phyloP scores from a whole-genome alignment of 2,888 invertebrate species.

The Carabus problematicus region DNA sequence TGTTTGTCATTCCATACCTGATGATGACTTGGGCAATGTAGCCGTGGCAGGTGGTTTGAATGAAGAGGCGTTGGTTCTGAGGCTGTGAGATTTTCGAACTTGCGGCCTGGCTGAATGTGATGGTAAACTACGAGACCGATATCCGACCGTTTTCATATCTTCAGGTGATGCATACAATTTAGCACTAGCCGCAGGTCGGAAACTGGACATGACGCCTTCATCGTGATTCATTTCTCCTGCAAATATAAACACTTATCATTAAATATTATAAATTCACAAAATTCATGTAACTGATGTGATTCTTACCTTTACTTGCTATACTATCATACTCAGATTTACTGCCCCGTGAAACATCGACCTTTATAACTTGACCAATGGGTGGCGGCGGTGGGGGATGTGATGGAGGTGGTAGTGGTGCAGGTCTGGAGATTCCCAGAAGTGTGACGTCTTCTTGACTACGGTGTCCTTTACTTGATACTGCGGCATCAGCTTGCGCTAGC shows the following conservation, averaged over 20 bases:
- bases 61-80: slow-evolving; percentile 61
- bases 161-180: slow-evolving; percentile 90
- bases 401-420: slow-evolving; percentile 74
- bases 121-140: slow-evolving; percentile 64
- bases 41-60: slow-evolving; percentile 61
- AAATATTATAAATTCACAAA: background rate
- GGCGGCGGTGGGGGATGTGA: slow-evolving; percentile 85
- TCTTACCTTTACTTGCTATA: slow-evolving; percentile 54
- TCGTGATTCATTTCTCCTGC: slow-evolving; percentile 14
- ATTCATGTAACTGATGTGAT: background rate
- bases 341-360: slow-evolving; percentile 66
- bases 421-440: slow-evolving; percentile 51
- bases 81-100: slow-evolving; percentile 69
- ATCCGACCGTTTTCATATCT: slow-evolving; percentile 78
- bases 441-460: slow-evolving; percentile 77
- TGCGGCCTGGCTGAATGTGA: slow-evolving; percentile 65
- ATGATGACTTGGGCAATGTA: slow-evolving; percentile 60
- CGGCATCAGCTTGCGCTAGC: slow-evolving; percentile 48
- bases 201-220: slow-evolving; percentile 78
- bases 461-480: slow-evolving; percentile 61
- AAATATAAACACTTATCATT: slow-evolving; percentile 16
- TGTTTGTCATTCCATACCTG: slow-evolving; percentile 45
- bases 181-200: slow-evolving; percentile 85
- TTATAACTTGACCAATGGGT: slow-evolving; percentile 72
- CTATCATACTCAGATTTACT: slow-evolving; percentile 53